These are phyloP conservation scores for Lepus americanus DNA, from an alignment of 2,113 vertebrate genomes.

Conservation along the genomic window DNA sequence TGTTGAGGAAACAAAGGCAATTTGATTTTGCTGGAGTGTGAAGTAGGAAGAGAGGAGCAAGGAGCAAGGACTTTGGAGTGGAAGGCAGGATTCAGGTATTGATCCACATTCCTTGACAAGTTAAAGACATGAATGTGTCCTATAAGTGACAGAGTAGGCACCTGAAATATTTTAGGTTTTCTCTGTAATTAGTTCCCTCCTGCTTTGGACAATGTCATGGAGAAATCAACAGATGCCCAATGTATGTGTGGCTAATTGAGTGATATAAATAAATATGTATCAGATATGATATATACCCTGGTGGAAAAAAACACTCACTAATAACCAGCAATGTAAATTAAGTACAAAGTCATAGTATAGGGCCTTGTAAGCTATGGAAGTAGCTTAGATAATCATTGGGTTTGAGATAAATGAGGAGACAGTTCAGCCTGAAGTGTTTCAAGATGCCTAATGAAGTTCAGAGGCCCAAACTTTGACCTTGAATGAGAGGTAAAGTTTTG, in stretches of 20 bases:
- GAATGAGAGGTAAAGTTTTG: not conserved
- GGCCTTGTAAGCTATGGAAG: not conserved
- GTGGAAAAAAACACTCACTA: not conserved
- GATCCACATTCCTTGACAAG: not conserved
- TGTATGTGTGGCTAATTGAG: not conserved
- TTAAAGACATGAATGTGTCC: too few species aligned
- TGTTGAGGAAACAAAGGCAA: not conserved
- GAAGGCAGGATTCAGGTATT: not conserved
- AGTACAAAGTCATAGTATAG: not conserved
- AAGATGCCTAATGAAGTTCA: not conserved
- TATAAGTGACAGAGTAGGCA: not conserved
- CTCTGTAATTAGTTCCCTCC: not conserved
- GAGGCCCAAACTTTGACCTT: not conserved
- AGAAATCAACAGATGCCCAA: not conserved
- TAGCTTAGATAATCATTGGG: not conserved
- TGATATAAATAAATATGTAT: constrained; percentile 1
- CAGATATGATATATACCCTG: not conserved
- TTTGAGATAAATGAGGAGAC: not conserved
- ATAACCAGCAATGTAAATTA: not conserved
- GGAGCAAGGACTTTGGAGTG: not conserved
- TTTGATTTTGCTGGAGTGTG: not conserved
- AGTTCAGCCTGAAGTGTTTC: not conserved
- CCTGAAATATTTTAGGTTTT: not conserved
- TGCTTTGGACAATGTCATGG: not conserved
- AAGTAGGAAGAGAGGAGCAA: not conserved